These are phyloP conservation scores for Lethenteron camtschaticum DNA, from an alignment of 2,113 vertebrate species.

Conservation along the genomic window DNA sequence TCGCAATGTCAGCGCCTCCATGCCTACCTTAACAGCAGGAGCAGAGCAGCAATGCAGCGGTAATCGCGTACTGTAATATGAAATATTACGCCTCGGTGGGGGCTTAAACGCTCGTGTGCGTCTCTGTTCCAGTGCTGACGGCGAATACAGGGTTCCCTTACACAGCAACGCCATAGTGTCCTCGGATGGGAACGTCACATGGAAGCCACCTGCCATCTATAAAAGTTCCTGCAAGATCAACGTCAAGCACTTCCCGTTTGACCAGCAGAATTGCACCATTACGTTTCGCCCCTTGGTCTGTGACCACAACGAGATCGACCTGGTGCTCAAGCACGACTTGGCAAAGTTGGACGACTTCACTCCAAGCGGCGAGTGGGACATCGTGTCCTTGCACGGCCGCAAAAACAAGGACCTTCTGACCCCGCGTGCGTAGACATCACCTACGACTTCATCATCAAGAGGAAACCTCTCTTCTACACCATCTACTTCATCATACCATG, in stretches of 20 bases:
- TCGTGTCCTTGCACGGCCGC: constrained; percentile 61
- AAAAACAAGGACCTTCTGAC: constrained; percentile 50
- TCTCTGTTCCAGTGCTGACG: constrained; percentile 41
- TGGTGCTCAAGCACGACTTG: constrained; percentile 42
- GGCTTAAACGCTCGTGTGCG: not conserved
- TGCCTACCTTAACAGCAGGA: no score
- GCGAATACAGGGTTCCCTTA: constrained; percentile 77
- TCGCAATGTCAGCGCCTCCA: not conserved
- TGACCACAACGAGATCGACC: constrained; percentile 76
- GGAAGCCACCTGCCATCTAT: constrained; percentile 87
- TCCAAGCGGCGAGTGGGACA: constrained; percentile 90
- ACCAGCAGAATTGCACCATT: constrained; percentile 85
- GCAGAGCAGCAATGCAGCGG: no score
- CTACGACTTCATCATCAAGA: constrained; percentile 74
- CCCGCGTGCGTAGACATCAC: constrained; percentile 72
- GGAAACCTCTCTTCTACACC: constrained; percentile 92
- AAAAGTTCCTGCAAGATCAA: constrained; percentile 95
- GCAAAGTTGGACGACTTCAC: constrained; percentile 90
- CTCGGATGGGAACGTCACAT: constrained; percentile 52
- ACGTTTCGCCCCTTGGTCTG: constrained; percentile 96
- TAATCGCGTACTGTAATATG: not conserved
- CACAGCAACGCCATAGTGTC: constrained; percentile 60
- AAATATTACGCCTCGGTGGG: not conserved
- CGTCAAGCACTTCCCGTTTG: constrained; percentile 87
- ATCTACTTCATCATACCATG: constrained; percentile 92